phyloP scores from a whole-genome alignment of 2,113 vertebrate genomes.

The Bujurquina vittata region DNA sequence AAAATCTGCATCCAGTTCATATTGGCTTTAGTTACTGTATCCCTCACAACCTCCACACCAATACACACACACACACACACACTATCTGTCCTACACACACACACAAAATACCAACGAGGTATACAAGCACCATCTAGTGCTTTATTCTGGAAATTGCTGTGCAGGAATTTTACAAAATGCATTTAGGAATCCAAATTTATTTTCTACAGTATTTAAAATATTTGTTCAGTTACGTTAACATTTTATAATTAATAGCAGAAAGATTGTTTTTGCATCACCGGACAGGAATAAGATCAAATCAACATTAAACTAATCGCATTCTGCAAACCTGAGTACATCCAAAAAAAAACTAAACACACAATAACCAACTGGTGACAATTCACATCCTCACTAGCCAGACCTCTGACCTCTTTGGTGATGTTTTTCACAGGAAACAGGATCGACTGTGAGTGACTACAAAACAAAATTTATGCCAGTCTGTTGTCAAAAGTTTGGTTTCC shows the following conservation, averaged over 20 bases:
- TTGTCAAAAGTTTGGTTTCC: neutral
- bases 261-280: neutral
- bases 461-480: neutral
- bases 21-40: conserved; percentile 23
- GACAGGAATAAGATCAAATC: neutral
- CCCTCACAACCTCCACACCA: neutral
- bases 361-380: neutral
- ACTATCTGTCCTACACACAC: conserved; percentile 24
- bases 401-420: neutral
- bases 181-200: neutral
- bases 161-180: conserved; percentile 38
- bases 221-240: neutral
- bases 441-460: neutral
- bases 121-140: conserved; percentile 97
- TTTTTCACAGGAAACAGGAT: neutral
- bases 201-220: neutral
- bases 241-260: neutral
- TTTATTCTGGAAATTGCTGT: conserved; percentile 85
- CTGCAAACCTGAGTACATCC: neutral
- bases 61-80: conserved; percentile 33
- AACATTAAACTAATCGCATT: neutral
- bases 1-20: conserved; percentile 52
- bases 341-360: neutral
- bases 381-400: neutral
- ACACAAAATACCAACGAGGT: conserved; percentile 77